These are phyloP conservation scores for Colletes latitarsis DNA, from an alignment of 1,140 invertebrate genomes.

Conservation along the genomic window DNA sequence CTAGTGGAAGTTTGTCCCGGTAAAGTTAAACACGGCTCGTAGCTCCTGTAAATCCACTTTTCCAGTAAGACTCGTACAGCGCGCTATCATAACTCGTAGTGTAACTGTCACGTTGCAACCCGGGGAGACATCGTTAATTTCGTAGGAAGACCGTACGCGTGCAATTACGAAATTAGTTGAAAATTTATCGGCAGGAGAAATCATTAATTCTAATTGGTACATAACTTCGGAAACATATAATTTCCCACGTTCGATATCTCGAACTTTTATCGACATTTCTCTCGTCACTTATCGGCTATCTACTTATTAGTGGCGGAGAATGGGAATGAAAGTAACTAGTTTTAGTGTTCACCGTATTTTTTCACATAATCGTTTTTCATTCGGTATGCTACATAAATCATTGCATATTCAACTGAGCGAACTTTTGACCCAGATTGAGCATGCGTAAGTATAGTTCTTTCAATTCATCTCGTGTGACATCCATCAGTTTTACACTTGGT, in stretches of 20 bases:
- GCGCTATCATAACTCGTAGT: not conserved
- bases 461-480: too few relatives aligned
- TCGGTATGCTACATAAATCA: too few relatives aligned
- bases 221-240: not conserved
- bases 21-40: slow-evolving; percentile 4
- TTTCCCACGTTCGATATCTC: slow-evolving; percentile 1
- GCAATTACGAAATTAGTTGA: slow-evolving; percentile 24
- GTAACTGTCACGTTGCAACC: not conserved
- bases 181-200: not conserved
- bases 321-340: too few relatives aligned
- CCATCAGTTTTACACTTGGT: too few relatives aligned
- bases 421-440: too few relatives aligned
- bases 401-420: too few relatives aligned
- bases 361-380: too few relatives aligned
- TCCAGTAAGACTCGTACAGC: not conserved
- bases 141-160: not conserved
- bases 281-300: not conserved
- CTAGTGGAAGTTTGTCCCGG: slow-evolving; percentile 5
- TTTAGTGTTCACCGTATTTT: too few relatives aligned
- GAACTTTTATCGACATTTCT: not conserved
- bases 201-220: not conserved
- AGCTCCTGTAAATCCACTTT: slow-evolving; percentile 22
- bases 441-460: too few relatives aligned
- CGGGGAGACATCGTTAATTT: not conserved
- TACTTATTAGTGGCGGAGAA: not conserved